Evolutionary conservation across 2,888 invertebrate genomes (phyloP).

Genomic region (Drosophila macrospina): DNA sequence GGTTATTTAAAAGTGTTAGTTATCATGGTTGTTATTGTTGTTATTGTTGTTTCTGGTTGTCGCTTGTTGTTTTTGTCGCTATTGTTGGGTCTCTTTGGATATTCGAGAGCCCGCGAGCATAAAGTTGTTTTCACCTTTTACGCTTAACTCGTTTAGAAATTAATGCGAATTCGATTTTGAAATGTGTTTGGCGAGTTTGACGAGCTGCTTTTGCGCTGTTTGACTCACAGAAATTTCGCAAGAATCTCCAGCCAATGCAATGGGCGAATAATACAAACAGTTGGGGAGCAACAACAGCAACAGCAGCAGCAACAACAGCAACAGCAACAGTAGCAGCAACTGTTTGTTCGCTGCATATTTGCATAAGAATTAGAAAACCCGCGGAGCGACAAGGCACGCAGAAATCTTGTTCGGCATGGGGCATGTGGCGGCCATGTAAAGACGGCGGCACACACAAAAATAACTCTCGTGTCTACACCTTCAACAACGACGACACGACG

Average conservation of each 20-base stretch:
- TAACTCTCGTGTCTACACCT: slow-evolving; percentile 73
- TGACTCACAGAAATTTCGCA: slow-evolving; percentile 67
- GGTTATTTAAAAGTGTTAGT: slow-evolving; percentile 63
- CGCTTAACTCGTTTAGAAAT: slow-evolving; percentile 66
- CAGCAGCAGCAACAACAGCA: slow-evolving; percentile 11
- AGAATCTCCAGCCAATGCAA: slow-evolving; percentile 49
- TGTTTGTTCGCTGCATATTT: slow-evolving; percentile 63
- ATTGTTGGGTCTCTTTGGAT: slow-evolving; percentile 28
- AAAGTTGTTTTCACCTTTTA: slow-evolving; percentile 61
- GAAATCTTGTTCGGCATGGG: slow-evolving; percentile 66
- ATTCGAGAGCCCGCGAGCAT: slow-evolving; percentile 22
- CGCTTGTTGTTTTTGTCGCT: slow-evolving; percentile 20
- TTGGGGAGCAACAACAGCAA: slow-evolving; percentile 56
- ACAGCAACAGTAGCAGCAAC: slow-evolving; percentile 30
- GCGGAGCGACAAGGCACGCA: slow-evolving; percentile 62
- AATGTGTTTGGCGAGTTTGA: slow-evolving; percentile 52
- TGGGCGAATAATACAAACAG: slow-evolving; percentile 52
- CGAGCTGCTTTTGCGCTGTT: slow-evolving; percentile 37
- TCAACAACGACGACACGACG: slow-evolving; percentile 52
- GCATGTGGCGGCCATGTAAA: slow-evolving; percentile 64
- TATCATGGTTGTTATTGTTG: slow-evolving; percentile 56
- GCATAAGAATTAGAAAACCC: slow-evolving; percentile 79
- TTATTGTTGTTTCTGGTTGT: slow-evolving; percentile 24
- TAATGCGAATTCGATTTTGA: slow-evolving; percentile 73
- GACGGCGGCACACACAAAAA: slow-evolving; percentile 68